Base-by-base conservation (phyloP, 2,888 invertebrate genomes). In the Nomada fucata region DNA sequence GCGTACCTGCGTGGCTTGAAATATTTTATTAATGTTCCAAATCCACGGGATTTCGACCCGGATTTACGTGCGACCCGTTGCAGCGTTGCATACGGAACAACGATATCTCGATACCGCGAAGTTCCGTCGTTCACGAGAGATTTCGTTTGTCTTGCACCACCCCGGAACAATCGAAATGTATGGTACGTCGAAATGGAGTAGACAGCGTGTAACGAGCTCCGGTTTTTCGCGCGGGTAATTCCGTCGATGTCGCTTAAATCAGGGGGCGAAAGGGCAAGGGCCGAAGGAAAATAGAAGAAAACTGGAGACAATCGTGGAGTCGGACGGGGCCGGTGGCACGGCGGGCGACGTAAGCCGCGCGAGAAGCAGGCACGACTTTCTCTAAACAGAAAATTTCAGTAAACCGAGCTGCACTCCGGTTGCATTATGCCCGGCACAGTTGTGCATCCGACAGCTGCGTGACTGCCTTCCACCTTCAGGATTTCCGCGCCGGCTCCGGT, bases 391-490 rank as follows among this genome's bases (percentile, higher is more conserved):
- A 71, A 65, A 65, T 79, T 78, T 78, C 26, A 55, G 61, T 23
- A 55, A 64, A 78, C 50, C 53, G 57, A 55, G 68, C 11, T 20
- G 20, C 47, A 15, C 47, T 47, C 47, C 47, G 47, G 47, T 15
- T 42, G 47, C 18, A 60, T 53, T 64, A 52, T 69, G 55, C 59
- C 23, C 36, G 61, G 57, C 67, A 63, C 59, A 67, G 75, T 75
- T 71, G 73, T 75, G 85, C 68, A 69, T 52, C 64, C 64, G 71
- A 65, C 84, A 81, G 73, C 68, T 67, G 72, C 65, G 64, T 63
- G 63, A 63, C 65, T 70, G 83, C 23, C n/a, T 68, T 70, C 75
- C 64, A 18, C 76, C 23, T 67, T 67, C 53, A 13, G 29, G 60
- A 69, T 69, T 76, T 26, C 69, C 59, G 18, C 29, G 44, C 42